Conservation (phyloP, 1,140 invertebrate genomes). For the Lepidotrigona ventralis region DNA sequence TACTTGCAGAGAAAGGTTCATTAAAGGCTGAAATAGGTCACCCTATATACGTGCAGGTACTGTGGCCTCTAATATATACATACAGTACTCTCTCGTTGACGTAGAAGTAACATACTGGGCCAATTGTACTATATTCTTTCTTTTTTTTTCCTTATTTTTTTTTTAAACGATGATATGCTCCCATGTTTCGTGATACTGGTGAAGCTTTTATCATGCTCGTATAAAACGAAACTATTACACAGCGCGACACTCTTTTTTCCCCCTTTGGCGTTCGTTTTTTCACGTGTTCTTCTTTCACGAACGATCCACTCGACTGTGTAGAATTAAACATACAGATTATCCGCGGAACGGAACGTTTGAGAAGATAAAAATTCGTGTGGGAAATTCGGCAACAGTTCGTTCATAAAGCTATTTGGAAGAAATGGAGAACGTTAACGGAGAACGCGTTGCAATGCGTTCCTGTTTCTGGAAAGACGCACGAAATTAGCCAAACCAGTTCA, state of each 20-base stretch:
- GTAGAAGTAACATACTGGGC: background rate
- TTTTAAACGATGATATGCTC: background rate
- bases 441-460: background rate
- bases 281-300: background rate
- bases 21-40: constrained; percentile 26
- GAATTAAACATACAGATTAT: too few relatives aligned
- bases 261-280: background rate
- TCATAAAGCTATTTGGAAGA: too few relatives aligned
- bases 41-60: background rate
- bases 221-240: background rate
- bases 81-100: background rate
- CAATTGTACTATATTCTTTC: background rate
- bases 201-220: constrained; percentile 10
- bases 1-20: constrained; percentile 20
- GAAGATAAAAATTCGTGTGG: background rate
- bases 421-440: too few relatives aligned
- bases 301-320: background rate
- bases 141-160: background rate
- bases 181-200: background rate
- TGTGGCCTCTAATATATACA: constrained; percentile 1
- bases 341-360: too few relatives aligned
- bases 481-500: constrained; percentile 4
- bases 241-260: background rate
- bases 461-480: background rate
- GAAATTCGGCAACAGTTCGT: too few relatives aligned